These are phyloP conservation scores for Adelognathus sp. DNA, from an alignment of 2,888 invertebrate genomes.

Conservation along the genomic window DNA sequence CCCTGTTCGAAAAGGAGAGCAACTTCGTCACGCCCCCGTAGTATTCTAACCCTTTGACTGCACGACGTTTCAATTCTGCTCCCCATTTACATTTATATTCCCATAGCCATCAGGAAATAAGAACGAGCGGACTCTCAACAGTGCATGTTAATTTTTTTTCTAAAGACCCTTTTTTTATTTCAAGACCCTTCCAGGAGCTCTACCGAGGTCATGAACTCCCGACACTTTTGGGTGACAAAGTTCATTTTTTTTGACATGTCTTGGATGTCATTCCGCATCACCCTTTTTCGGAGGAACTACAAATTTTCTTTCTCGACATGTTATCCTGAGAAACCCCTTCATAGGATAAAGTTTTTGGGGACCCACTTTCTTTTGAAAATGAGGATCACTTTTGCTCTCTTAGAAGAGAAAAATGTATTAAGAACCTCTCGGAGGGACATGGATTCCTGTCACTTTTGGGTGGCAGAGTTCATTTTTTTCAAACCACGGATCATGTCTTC, in stretches of 20 bases:
- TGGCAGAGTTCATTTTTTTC: constrained; percentile 41
- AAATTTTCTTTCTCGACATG: constrained; percentile 11
- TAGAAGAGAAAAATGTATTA: too few species aligned
- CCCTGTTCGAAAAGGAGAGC: constrained; percentile 46
- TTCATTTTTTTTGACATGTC: constrained; percentile 19
- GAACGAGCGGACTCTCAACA: not conserved
- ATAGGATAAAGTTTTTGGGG: too few species aligned
- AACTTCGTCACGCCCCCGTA: constrained; percentile 37
- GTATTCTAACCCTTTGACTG: constrained; percentile 19
- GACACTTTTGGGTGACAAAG: constrained; percentile 42
- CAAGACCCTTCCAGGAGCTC: not conserved
- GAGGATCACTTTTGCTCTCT: too few species aligned
- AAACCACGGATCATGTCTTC: too few species aligned
- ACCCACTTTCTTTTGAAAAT: too few species aligned
- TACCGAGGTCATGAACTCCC: constrained; percentile 10
- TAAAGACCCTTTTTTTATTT: not conserved
- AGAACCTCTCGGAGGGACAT: constrained; percentile 18
- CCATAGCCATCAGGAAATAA: constrained; percentile 16
- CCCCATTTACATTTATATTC: constrained; percentile 10
- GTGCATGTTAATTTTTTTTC: not conserved
- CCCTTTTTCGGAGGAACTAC: not conserved
- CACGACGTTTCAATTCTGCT: not conserved
- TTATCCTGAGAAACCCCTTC: constrained; percentile 47
- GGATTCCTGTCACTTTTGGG: constrained; percentile 29
- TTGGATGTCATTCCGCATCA: not conserved